Evolutionary conservation across 1,140 invertebrate species (phyloP).

Genomic region (Calliopsis andreniformis): DNA sequence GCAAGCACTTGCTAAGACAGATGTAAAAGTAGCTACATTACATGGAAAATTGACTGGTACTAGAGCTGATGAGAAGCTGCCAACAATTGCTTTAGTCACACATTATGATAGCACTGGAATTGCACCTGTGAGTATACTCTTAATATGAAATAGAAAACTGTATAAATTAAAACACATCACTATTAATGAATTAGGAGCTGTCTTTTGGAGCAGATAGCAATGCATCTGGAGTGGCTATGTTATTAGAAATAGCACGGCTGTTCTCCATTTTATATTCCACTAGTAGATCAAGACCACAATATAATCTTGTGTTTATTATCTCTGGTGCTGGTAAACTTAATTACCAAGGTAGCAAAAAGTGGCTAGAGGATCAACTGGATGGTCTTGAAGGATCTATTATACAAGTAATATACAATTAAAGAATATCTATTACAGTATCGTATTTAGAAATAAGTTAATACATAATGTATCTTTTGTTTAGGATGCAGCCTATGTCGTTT

Average conservation of each 20-base stretch:
- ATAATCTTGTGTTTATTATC: slow-evolving; percentile 94
- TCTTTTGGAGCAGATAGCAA: slow-evolving; percentile 95
- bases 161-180: slow-evolving; percentile 39
- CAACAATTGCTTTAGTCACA: slow-evolving; percentile 94
- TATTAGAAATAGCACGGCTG: slow-evolving; percentile 93
- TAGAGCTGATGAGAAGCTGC: slow-evolving; percentile 89
- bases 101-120: slow-evolving; percentile 96
- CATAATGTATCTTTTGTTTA: slow-evolving; percentile 77
- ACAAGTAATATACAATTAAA: slow-evolving; percentile 83
- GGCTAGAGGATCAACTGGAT: slow-evolving; percentile 96
- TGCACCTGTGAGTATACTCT: slow-evolving; percentile 88
- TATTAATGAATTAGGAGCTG: slow-evolving; percentile 85
- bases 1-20: slow-evolving; percentile 86
- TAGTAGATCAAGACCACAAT: slow-evolving; percentile 89
- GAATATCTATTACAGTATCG: slow-evolving; percentile 2
- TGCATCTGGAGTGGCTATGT: slow-evolving; percentile 93
- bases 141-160: slow-evolving; percentile 3
- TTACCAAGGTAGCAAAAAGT: slow-evolving; percentile 97
- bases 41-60: slow-evolving; percentile 93
- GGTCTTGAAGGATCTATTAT: slow-evolving; percentile 86
- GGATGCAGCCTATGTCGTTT: slow-evolving; percentile 95
- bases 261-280: slow-evolving; percentile 96
- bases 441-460: slow-evolving; percentile 24
- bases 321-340: slow-evolving; percentile 97
- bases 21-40: slow-evolving; percentile 91